Percentiles rank a stretch among this genome's conserved stretches.
These are phyloP conservation scores for Phragmatobia fuliginosa DNA, from an alignment of 2,888 invertebrate species.

Conservation along the genomic window DNA sequence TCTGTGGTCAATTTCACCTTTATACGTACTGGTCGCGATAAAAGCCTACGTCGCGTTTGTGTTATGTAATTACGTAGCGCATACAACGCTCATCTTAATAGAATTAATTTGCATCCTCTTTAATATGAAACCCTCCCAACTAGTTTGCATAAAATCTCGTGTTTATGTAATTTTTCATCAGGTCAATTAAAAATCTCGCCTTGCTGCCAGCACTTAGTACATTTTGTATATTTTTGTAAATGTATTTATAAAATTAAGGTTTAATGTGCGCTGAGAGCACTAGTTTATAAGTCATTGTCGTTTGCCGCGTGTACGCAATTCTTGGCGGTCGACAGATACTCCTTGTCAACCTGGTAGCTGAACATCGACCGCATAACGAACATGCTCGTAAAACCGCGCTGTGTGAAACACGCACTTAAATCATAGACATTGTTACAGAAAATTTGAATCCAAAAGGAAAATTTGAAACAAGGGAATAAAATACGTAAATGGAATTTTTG, in stretches of 20 bases:
- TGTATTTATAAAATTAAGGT: not conserved
- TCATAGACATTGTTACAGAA: not conserved
- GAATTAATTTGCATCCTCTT: conserved; percentile 78
- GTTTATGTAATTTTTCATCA: conserved; percentile 52
- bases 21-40: conserved; percentile 48
- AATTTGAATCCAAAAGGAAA: not conserved
- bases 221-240: conserved; percentile 15
- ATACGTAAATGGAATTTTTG: too few species aligned
- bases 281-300: not conserved
- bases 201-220: conserved; percentile 34
- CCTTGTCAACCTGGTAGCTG: not conserved
- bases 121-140: conserved; percentile 71
- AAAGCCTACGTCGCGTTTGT: conserved; percentile 55
- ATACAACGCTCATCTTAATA: conserved; percentile 75
- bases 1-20: conserved; percentile 41
- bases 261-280: not conserved
- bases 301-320: not conserved
- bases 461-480: not conserved
- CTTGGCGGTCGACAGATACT: not conserved
- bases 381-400: not conserved
- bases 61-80: conserved; percentile 69
- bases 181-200: conserved; percentile 38
- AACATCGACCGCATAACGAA: not conserved
- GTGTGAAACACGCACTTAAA: not conserved
- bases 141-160: conserved; percentile 70